These are phyloP conservation scores for Escarpia spicata DNA, from an alignment of 2,888 invertebrate genomes.

Conservation along the genomic window DNA sequence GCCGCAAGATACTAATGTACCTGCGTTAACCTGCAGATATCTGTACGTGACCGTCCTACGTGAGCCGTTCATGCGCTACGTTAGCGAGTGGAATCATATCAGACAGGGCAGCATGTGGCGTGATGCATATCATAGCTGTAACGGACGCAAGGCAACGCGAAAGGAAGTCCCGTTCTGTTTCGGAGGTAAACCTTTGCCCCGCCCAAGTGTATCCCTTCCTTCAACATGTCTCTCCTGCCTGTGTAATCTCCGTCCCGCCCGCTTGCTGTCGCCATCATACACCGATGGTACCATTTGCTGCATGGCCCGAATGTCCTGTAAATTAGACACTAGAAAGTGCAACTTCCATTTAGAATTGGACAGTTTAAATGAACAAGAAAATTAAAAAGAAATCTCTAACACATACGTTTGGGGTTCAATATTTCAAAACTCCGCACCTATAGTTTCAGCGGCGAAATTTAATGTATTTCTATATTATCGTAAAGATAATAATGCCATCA, in stretches of 20 bases:
- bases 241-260: neutral
- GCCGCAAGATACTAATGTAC: too few relatives aligned
- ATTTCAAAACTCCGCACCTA: too few relatives aligned
- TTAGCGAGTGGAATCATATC: slow-evolving; percentile 97
- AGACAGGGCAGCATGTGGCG: slow-evolving; percentile 97
- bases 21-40: slow-evolving; percentile 72
- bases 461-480: too few relatives aligned
- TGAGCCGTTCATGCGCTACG: slow-evolving; percentile 90
- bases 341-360: too few relatives aligned
- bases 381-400: too few relatives aligned
- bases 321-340: too few relatives aligned
- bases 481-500: too few relatives aligned
- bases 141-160: slow-evolving; percentile 78
- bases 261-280: neutral
- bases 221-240: neutral
- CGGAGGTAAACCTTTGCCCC: slow-evolving; percentile 57
- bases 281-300: neutral
- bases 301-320: neutral
- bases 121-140: slow-evolving; percentile 75
- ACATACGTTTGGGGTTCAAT: too few relatives aligned
- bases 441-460: too few relatives aligned
- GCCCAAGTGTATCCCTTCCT: neutral
- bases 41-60: slow-evolving; percentile 95
- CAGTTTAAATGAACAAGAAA: too few relatives aligned
- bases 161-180: slow-evolving; percentile 80